These are phyloP conservation scores for Nanorana parkeri DNA, from an alignment of 2,113 vertebrate species.

Conservation along the genomic window DNA sequence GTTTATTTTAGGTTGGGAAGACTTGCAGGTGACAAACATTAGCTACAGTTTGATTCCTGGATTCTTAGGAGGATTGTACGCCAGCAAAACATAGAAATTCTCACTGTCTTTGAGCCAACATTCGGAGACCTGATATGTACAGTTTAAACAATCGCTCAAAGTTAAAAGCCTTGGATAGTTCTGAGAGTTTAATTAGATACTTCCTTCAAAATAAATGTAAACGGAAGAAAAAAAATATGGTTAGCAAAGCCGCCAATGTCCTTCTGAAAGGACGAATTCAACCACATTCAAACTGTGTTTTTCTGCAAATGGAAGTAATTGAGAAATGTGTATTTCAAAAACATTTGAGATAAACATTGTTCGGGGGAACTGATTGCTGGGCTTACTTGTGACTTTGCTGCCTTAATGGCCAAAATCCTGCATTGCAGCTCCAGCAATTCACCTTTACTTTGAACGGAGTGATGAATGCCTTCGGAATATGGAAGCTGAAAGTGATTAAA, in stretches of 20 bases:
- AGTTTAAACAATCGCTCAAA: neutral
- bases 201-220: constrained; percentile 49
- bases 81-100: neutral
- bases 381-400: neutral
- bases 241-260: constrained; percentile 27
- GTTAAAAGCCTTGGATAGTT: constrained; percentile 15
- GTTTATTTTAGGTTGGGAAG: constrained; percentile 36
- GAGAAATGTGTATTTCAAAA: neutral
- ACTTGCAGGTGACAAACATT: constrained; percentile 50
- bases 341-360: neutral
- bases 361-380: neutral
- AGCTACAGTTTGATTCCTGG: constrained; percentile 28
- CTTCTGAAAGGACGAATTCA: constrained; percentile 4
- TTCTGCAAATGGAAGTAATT: neutral
- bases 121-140: neutral
- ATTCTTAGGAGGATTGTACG: neutral
- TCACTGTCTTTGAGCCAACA: neutral
- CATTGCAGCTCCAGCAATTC: neutral
- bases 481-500: constrained; percentile 12
- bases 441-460: neutral
- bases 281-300: neutral
- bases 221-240: neutral
- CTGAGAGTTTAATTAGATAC: constrained; percentile 36
- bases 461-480: neutral
- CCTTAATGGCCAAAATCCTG: neutral